Conservation (phyloP, 2,113 vertebrate species). For the Oryzias woworae region DNA sequence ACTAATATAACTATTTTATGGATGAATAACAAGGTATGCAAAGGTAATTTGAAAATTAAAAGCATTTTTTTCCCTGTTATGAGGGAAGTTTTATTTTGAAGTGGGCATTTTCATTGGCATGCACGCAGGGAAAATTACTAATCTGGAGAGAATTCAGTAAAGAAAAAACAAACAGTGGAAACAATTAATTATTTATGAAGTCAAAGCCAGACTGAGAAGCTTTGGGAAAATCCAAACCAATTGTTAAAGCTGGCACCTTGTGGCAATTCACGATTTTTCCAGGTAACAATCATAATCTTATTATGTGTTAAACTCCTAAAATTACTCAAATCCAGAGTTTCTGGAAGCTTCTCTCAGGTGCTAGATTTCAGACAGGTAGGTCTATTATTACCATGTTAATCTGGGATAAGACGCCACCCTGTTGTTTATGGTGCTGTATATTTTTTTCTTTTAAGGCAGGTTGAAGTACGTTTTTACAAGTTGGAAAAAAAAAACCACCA, state of each 20-base stretch:
- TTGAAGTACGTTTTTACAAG: too few species aligned
- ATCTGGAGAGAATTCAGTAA: not conserved
- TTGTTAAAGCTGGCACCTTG: not conserved
- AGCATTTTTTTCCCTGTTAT: conserved; percentile 1
- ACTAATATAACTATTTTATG: too few species aligned
- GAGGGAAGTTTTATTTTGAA: too few species aligned
- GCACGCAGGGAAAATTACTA: not conserved
- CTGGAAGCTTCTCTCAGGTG: conserved; percentile 4
- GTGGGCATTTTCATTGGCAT: not conserved
- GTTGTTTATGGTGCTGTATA: not conserved
- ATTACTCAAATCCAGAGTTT: not conserved
- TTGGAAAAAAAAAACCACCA: too few species aligned
- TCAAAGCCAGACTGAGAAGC: not conserved
- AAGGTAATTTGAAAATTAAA: conserved; percentile 26
- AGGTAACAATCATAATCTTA: conserved; percentile 6
- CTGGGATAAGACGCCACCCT: conserved; percentile 1
- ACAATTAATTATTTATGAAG: not conserved
- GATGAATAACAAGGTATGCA: not conserved
- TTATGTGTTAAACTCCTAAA: conserved; percentile 5
- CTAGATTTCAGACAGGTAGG: not conserved
- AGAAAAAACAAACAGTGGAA: not conserved
- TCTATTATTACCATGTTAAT: conserved; percentile 3
- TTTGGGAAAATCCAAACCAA: not conserved
- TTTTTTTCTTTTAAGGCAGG: too few species aligned
- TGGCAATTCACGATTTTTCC: conserved; percentile 3